A percentile compares a stretch with the other conserved stretches of the same genome.
Conservation (phyloP, 2,113 vertebrate genomes). For the Synodontis membranacea region DNA sequence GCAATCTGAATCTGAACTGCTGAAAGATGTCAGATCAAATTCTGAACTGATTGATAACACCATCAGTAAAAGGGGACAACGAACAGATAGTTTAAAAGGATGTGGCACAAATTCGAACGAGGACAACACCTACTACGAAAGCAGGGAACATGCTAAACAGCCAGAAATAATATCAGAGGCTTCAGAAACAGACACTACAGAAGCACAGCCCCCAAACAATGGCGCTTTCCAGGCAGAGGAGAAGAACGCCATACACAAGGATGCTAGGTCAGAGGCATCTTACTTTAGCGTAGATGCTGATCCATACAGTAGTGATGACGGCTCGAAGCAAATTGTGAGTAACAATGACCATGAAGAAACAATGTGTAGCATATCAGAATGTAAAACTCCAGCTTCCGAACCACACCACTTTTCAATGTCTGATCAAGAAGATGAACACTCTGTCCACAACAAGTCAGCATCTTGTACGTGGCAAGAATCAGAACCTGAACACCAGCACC, state of each 20-base stretch:
- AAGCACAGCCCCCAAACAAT: not conserved
- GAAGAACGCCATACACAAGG: not conserved
- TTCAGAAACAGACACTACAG: slow-evolving; percentile 14
- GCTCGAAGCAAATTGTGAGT: not conserved
- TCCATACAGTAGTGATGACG: not conserved
- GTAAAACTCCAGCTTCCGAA: slow-evolving; percentile 4
- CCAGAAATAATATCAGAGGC: not conserved
- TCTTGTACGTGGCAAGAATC: slow-evolving; percentile 7
- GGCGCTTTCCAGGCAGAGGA: not conserved
- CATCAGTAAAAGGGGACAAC: not conserved
- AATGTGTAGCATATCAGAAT: slow-evolving; percentile 17
- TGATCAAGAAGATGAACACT: slow-evolving; percentile 2
- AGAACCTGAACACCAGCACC: not conserved
- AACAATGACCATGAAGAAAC: slow-evolving; percentile 8
- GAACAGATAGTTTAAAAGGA: not conserved
- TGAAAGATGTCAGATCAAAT: not conserved
- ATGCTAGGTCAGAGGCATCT: not conserved
- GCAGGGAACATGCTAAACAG: not conserved
- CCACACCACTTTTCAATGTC: not conserved
- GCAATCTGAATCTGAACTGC: slow-evolving; percentile 18
- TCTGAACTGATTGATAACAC: not conserved
- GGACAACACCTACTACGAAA: not conserved
- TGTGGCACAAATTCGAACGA: slow-evolving; percentile 4
- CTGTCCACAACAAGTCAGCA: not conserved
- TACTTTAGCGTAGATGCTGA: slow-evolving; percentile 1